Conservation (phyloP, 2,888 invertebrate genomes). For the Rhodophaea formosa region DNA sequence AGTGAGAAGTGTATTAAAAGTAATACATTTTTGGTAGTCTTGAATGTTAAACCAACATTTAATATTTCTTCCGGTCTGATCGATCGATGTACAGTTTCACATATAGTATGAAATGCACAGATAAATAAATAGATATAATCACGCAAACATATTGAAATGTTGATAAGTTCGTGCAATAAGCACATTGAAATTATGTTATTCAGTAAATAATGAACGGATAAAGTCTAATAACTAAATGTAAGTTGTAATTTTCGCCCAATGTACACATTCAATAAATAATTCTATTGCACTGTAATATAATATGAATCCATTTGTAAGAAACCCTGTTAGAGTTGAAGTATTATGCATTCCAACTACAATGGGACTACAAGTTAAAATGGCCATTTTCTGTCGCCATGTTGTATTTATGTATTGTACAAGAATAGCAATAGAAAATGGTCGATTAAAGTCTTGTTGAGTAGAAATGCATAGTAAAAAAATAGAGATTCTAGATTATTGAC, state of each 20-base stretch:
- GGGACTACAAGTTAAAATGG: no score
- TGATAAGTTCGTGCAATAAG: slow-evolving; percentile 28
- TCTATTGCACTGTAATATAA: slow-evolving; percentile 72
- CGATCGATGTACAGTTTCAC: slow-evolving; percentile 18
- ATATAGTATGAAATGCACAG: slow-evolving; percentile 22
- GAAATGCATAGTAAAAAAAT: slow-evolving; percentile 39
- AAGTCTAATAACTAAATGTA: slow-evolving; percentile 60
- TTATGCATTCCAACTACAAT: no score
- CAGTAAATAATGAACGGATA: slow-evolving; percentile 19
- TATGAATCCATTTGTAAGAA: slow-evolving; percentile 64
- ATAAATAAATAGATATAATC: slow-evolving; percentile 13
- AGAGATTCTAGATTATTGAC: slow-evolving; percentile 49
- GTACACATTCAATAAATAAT: slow-evolving; percentile 67
- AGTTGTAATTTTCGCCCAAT: slow-evolving; percentile 65
- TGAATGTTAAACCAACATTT: neutral
- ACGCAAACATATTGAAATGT: slow-evolving; percentile 25
- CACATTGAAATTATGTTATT: slow-evolving; percentile 24
- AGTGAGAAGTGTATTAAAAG: neutral
- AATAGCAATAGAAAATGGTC: no score
- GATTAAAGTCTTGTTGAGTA: no score
- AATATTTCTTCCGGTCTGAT: slow-evolving; percentile 14
- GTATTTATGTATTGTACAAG: no score
- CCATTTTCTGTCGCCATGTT: no score
- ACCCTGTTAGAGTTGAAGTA: slow-evolving; percentile 50
- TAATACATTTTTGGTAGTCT: neutral